Evolutionary conservation across 2,113 vertebrate species (phyloP).

Genomic region (Galbula dea): DNA sequence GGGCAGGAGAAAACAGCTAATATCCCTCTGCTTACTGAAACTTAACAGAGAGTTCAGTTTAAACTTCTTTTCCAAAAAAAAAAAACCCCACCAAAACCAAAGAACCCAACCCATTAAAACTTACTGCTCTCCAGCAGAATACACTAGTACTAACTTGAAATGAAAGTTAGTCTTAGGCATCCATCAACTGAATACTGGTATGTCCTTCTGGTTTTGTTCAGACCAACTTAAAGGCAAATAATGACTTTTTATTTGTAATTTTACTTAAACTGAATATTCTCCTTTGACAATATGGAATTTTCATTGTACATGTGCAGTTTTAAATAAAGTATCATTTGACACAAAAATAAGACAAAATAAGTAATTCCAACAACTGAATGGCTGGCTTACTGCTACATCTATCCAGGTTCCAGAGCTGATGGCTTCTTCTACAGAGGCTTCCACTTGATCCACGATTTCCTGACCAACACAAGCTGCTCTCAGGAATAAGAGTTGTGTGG

Average conservation of each 20-base stretch:
- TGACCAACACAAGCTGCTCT: conserved; percentile 86
- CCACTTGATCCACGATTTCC: conserved; percentile 89
- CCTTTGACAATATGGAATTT: neutral
- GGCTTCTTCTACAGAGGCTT: conserved; percentile 94
- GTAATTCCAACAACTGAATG: neutral
- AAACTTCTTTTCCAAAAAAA: neutral
- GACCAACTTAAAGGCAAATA: neutral
- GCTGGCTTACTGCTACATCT: conserved; percentile 83
- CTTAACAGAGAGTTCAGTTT: rapidly evolving
- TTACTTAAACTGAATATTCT: neutral
- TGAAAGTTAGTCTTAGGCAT: neutral
- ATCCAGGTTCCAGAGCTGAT: conserved; percentile 88
- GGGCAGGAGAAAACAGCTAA: neutral
- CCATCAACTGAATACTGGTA: neutral
- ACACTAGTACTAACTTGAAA: neutral
- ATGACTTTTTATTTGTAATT: neutral
- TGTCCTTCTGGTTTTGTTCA: neutral
- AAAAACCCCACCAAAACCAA: too few relatives aligned
- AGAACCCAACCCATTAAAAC: neutral
- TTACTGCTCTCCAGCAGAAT: neutral
- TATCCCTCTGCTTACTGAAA: neutral
- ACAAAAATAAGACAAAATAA: neutral
- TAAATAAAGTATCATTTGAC: neutral
- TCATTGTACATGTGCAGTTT: neutral
- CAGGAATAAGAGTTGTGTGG: conserved; percentile 83